phyloP scores from a whole-genome alignment of 2,113 vertebrate genomes.

The Pycnonotus jocosus region DNA sequence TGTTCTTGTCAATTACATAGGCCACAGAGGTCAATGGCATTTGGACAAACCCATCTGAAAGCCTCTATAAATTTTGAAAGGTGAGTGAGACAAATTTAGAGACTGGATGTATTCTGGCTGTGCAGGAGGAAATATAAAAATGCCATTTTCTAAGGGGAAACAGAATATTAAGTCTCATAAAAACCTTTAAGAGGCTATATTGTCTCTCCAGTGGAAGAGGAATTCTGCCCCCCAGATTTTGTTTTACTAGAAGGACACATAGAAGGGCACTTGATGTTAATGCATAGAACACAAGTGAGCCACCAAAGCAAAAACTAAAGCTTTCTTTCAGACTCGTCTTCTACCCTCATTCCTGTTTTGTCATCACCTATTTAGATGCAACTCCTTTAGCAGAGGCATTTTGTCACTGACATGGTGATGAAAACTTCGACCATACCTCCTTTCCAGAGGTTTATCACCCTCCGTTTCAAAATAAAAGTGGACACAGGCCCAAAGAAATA shows the following conservation, averaged over 20 bases:
- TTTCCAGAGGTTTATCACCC: background rate
- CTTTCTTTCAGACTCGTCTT: background rate
- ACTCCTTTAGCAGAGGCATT: background rate
- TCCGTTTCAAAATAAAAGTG: background rate
- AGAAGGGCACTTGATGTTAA: conserved; percentile 34
- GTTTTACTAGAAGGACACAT: conserved; percentile 32
- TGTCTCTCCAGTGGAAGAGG: conserved; percentile 16
- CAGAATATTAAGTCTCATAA: conserved; percentile 63
- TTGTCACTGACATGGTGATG: background rate
- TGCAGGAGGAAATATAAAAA: conserved; percentile 47
- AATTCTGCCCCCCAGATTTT: conserved; percentile 68
- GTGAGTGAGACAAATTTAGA: conserved; percentile 65
- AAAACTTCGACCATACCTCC: background rate
- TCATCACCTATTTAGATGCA: background rate
- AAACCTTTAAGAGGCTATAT: conserved; percentile 34
- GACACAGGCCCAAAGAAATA: background rate
- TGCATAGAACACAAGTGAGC: background rate
- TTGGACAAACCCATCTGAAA: conserved; percentile 63
- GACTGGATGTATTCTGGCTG: conserved; percentile 28
- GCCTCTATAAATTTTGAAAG: conserved; percentile 71
- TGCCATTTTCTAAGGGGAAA: conserved; percentile 32
- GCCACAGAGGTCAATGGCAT: conserved; percentile 72
- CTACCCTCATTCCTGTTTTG: background rate
- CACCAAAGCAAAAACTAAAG: conserved; percentile 11
- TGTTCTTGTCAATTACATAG: conserved; percentile 71